Conservation (phyloP, 2,888 invertebrate species). For the Slavum lentiscoides region DNA sequence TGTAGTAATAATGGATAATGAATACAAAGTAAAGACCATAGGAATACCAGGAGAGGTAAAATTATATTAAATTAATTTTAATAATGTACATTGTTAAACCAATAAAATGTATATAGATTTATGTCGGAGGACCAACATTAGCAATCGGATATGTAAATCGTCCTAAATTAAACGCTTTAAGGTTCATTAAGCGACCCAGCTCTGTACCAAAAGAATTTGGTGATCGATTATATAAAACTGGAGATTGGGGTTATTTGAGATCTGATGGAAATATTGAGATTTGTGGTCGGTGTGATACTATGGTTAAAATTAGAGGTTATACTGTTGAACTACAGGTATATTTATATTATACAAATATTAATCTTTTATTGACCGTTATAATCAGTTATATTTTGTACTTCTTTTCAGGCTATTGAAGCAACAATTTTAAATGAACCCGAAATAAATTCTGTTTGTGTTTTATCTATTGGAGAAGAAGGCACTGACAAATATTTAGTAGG, state of each 20-base stretch:
- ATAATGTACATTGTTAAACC: background rate
- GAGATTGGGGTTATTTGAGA: constrained; percentile 57
- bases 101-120: constrained; percentile 55
- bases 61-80: background rate
- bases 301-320: constrained; percentile 58
- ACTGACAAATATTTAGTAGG: constrained; percentile 57
- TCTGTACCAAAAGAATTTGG: constrained; percentile 55
- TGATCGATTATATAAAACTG: constrained; percentile 56
- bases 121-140: constrained; percentile 57
- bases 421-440: constrained; percentile 56
- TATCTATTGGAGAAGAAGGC: constrained; percentile 57
- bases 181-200: constrained; percentile 56
- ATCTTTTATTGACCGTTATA: background rate
- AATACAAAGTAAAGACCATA: constrained; percentile 55
- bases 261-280: constrained; percentile 57
- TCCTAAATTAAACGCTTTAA: constrained; percentile 56
- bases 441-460: constrained; percentile 56
- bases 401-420: constrained; percentile 57
- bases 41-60: constrained; percentile 57
- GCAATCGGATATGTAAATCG: constrained; percentile 57
- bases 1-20: constrained; percentile 56
- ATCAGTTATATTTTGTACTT: background rate
- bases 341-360: background rate
- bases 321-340: constrained; percentile 56
- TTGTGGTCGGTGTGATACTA: constrained; percentile 57